A percentile compares a stretch with the other conserved stretches of the same genome.
Conservation (phyloP, 2,888 invertebrate species). For the Ectemnius lituratus region DNA sequence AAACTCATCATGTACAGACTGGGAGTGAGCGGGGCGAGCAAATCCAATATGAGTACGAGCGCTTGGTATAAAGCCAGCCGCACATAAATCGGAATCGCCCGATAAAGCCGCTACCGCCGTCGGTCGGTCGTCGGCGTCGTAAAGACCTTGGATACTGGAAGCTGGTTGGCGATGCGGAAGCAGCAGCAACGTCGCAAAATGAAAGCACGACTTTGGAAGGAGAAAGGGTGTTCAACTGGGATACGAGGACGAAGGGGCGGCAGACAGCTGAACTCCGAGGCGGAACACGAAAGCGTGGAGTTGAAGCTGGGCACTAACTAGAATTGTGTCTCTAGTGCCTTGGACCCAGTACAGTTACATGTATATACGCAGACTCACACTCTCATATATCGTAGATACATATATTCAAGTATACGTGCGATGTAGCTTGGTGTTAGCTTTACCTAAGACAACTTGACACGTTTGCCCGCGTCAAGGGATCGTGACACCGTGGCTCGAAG, state of each 20-base stretch:
- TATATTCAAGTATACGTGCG: constrained; percentile 11
- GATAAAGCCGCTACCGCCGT: not conserved
- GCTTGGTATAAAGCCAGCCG: constrained; percentile 27
- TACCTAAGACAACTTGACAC: constrained; percentile 72
- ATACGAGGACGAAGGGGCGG: constrained; percentile 11
- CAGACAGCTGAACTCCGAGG: not conserved
- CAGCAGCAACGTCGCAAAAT: not conserved
- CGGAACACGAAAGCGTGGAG: constrained; percentile 29
- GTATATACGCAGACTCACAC: constrained; percentile 3
- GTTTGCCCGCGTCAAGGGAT: constrained; percentile 59
- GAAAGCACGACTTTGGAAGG: constrained; percentile 11
- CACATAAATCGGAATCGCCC: constrained; percentile 31
- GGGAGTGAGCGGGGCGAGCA: constrained; percentile 8
- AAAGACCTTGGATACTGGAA: constrained; percentile 24
- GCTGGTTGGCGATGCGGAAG: constrained; percentile 18
- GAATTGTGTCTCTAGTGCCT: constrained; percentile 63
- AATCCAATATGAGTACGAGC: constrained; percentile 30
- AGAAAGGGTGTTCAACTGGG: not conserved
- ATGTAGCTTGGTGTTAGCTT: constrained; percentile 60
- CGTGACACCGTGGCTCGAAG: constrained; percentile 37
- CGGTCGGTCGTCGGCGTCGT: constrained; percentile 7
- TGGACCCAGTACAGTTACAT: constrained; percentile 37
- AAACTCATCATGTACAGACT: constrained; percentile 36
- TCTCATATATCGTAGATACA: no score
- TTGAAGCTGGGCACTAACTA: constrained; percentile 62